Evolutionary conservation across 2,888 invertebrate species (phyloP), one percentile per base, ranked within the genome.

Genomic region (Reticulitermes lucifugus): DNA sequence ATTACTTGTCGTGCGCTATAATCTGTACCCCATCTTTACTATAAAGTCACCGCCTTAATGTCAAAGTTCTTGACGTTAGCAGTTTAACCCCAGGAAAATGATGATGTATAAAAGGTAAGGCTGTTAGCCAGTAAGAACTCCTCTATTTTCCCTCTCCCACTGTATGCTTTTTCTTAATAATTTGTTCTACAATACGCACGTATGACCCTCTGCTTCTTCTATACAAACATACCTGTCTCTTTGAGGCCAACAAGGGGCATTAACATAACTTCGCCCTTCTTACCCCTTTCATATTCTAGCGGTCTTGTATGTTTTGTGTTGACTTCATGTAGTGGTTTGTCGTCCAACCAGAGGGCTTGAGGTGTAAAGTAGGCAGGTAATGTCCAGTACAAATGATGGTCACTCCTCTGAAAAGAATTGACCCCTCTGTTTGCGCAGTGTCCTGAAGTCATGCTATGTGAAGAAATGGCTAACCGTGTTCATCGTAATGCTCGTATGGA

Each of bases 171-270:
- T 35, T 73, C 73, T 73, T 41, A 35, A 73, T 73, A 73, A 73
- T 41, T 73, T 6, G 5, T 7, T 73, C 25, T 25, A 65, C 65
- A 65, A 65, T 65, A 25, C 9, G 25, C 65, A 25, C 41, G 73
- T 41, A 41, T 73, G 73, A 73, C 73, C 73, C 73, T 41, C n/a
- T 41, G 41, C 73, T 14, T 73, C 35, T 41, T 21, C 73, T 80
- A 25, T 55, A 59, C 59, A 80, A 22, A 35, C 59, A 55, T 80
- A 80, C 80, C 80, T 80, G 80, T 60, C 60, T 80, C 80, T 80
- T 80, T 55, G 55, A 80, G 60, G 35, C 35, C 35, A 43, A 25
- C 79, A 65, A 9, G 12, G n/a, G 14, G n/a, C 25, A 65, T 65
- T 65, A 65, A 60, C 60, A 60, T 18, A 77, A 79, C 51, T 46